These are phyloP conservation scores for Numenius phaeopus DNA, from an alignment of 2,797 vertebrate genomes.

Conservation along the genomic window DNA sequence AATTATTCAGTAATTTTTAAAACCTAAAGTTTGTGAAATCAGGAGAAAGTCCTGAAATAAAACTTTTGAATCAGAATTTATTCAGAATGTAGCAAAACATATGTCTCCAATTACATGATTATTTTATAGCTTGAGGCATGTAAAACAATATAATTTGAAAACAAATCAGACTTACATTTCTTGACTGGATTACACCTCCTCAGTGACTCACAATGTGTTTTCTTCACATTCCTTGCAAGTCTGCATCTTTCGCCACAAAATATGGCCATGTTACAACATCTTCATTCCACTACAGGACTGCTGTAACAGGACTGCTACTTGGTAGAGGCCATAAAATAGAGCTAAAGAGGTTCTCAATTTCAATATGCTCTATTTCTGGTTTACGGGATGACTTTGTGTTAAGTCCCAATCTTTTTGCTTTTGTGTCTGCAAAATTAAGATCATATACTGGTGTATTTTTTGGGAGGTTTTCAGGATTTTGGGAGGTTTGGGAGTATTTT, in stretches of 20 bases:
- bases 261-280: not conserved
- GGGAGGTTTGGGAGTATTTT: not conserved
- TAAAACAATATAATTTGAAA: constrained; percentile 64
- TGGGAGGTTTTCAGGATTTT: not conserved
- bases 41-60: constrained; percentile 41
- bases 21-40: constrained; percentile 52
- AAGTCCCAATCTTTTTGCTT: not conserved
- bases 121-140: constrained; percentile 63
- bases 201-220: constrained; percentile 30
- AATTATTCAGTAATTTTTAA: constrained; percentile 67
- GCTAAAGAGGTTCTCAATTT: not conserved
- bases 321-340: not conserved
- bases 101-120: constrained; percentile 66
- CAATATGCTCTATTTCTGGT: not conserved
- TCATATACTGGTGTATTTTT: not conserved
- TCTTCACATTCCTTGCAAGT: constrained; percentile 1
- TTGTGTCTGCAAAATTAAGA: not conserved
- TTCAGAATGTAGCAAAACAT: constrained; percentile 47
- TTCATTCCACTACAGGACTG: not conserved
- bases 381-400: not conserved
- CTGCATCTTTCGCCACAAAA: not conserved
- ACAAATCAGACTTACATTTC: constrained; percentile 53
- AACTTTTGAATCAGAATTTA: constrained; percentile 59
- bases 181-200: constrained; percentile 39
- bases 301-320: not conserved